These are phyloP conservation scores for Eutrigla gurnardus DNA, from an alignment of 2,797 vertebrate species.

Conservation along the genomic window DNA sequence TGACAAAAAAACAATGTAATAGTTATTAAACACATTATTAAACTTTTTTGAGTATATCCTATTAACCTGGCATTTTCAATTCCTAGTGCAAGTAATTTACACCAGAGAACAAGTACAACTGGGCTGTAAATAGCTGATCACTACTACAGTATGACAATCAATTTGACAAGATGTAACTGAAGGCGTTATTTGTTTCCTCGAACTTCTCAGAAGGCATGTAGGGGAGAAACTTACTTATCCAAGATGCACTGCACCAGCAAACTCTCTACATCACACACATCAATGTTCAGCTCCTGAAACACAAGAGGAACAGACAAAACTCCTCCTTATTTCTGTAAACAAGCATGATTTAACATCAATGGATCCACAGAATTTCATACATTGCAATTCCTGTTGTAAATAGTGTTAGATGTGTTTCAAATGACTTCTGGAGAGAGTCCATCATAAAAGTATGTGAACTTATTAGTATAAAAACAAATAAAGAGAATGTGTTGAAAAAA, in stretches of 20 bases:
- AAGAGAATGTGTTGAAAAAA: neutral
- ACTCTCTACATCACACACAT: constrained; percentile 99
- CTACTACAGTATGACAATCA: neutral
- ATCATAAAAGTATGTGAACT: neutral
- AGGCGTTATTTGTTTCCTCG: neutral
- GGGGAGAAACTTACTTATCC: constrained; percentile 93
- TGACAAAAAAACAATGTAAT: neutral
- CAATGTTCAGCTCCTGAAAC: constrained; percentile 97
- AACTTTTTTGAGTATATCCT: neutral
- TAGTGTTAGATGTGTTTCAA: neutral
- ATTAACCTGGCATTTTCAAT: neutral
- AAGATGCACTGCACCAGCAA: constrained; percentile 99
- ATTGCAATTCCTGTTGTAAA: neutral
- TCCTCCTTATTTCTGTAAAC: neutral
- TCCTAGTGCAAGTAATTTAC: constrained; percentile 8
- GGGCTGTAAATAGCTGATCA: neutral
- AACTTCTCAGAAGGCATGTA: constrained; percentile 13
- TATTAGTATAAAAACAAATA: neutral
- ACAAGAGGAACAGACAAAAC: constrained; percentile 16
- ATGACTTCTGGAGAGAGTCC: neutral
- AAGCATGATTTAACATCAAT: neutral
- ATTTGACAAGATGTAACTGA: neutral
- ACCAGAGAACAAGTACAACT: constrained; percentile 22
- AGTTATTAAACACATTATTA: no score
- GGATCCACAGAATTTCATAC: neutral